phyloP scores from a whole-genome alignment of 2,797 vertebrate genomes.

The Syndactyla subalaris region DNA sequence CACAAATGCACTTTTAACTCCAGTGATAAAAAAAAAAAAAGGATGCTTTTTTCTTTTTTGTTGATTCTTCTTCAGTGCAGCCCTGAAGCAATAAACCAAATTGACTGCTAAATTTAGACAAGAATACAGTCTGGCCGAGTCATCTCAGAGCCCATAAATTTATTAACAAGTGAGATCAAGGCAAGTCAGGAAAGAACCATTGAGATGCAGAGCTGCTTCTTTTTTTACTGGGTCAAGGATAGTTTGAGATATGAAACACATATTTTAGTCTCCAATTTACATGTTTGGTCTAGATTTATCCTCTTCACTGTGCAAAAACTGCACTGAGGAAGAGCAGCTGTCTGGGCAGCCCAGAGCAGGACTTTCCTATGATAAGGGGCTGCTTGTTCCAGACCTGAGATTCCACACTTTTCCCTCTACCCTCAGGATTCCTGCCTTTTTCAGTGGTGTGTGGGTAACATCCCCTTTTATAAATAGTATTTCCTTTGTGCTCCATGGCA shows the following conservation, averaged over 20 bases:
- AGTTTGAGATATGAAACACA: neutral
- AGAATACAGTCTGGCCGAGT: constrained; percentile 5
- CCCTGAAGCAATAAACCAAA: constrained; percentile 55
- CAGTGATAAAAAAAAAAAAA: neutral
- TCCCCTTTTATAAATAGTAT: neutral
- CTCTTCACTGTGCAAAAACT: neutral
- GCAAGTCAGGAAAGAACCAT: neutral
- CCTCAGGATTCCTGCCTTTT: neutral
- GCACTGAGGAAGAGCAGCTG: neutral
- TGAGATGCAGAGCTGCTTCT: neutral
- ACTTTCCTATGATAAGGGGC: neutral
- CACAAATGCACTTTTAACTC: constrained; percentile 37
- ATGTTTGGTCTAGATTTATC: neutral
- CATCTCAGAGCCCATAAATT: constrained; percentile 28
- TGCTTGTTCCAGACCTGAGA: neutral
- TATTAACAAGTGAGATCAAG: constrained; percentile 62
- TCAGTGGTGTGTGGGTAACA: neutral
- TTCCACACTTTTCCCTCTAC: neutral
- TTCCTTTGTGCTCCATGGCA: neutral
- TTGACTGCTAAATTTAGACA: constrained; percentile 69
- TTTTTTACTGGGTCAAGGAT: constrained; percentile 31
- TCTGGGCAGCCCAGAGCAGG: neutral
- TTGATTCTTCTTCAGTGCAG: neutral
- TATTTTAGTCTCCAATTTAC: neutral
- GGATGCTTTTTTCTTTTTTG: neutral